Percentiles rank a stretch among this genome's conserved stretches.
phyloP scores from a whole-genome alignment of 2,113 vertebrate genomes.

The Macaca nemestrina region DNA sequence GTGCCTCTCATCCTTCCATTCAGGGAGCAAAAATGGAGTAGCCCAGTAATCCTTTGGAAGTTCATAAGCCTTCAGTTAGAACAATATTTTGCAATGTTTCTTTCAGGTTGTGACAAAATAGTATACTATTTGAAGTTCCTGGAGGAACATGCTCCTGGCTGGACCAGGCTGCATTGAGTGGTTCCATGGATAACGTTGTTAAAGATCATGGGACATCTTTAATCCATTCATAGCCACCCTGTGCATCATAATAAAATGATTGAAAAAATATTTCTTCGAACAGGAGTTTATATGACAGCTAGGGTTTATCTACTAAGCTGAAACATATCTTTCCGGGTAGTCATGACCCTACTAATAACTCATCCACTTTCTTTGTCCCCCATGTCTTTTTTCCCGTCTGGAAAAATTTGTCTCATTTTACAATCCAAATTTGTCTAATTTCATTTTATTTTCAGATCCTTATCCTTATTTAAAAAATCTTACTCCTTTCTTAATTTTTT shows the following conservation, averaged over 20 bases:
- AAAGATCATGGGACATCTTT: neutral
- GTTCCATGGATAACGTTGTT: neutral
- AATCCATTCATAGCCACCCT: neutral
- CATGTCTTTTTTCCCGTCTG: neutral
- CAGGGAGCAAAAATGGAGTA: neutral
- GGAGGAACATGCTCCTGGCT: neutral
- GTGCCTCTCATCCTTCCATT: neutral
- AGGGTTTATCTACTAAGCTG: neutral
- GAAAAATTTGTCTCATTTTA: neutral
- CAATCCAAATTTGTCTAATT: neutral
- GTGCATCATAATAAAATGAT: neutral
- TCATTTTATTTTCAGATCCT: neutral
- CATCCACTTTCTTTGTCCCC: neutral
- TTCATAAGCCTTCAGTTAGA: neutral
- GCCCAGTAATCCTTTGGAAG: neutral
- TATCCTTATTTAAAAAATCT: neutral
- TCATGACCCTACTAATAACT: neutral
- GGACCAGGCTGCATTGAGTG: neutral
- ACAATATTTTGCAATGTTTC: neutral
- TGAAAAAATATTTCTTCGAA: neutral
- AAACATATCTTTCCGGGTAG: neutral
- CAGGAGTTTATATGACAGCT: neutral
- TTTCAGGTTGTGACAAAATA: neutral
- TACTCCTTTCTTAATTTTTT: neutral
- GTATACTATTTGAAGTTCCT: neutral